phyloP scores from a whole-genome alignment of 2,888 invertebrate species.

The Plagiodera versicolora region DNA sequence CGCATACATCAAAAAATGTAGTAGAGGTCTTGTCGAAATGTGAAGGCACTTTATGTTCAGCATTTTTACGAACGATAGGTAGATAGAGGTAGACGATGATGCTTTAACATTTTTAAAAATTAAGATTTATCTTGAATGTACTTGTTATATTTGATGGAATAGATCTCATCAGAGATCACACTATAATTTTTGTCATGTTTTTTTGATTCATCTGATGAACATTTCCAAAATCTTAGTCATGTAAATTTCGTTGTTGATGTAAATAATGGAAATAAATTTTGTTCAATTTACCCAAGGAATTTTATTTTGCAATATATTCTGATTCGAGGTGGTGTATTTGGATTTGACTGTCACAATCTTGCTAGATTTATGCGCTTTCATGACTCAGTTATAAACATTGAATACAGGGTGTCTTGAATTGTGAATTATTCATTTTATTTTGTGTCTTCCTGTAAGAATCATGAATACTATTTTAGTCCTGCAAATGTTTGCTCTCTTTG shows the following conservation, averaged over 20 bases:
- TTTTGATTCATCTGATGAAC: neutral
- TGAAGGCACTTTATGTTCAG: conserved; percentile 33
- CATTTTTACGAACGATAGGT: neutral
- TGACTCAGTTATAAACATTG: no score
- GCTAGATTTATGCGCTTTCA: no score
- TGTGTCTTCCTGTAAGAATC: no score
- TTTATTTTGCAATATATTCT: neutral
- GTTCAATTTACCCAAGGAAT: neutral
- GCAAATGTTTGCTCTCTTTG: no score
- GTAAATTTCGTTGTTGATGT: conserved; percentile 5
- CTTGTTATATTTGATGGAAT: conserved; percentile 2
- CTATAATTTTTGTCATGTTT: neutral
- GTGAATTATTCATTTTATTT: no score
- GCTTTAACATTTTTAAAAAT: conserved; percentile 5
- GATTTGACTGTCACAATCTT: no score
- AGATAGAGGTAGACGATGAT: neutral
- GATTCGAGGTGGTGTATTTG: neutral
- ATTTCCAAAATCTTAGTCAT: neutral
- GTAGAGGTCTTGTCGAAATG: conserved; percentile 18
- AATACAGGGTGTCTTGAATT: no score
- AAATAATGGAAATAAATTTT: conserved; percentile 6
- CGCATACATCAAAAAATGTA: conserved; percentile 39
- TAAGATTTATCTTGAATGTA: conserved; percentile 8
- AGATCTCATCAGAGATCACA: neutral
- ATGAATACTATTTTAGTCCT: no score